Base-by-base conservation (phyloP, 2,888 invertebrate species). In the Brachylomia viminalis region DNA sequence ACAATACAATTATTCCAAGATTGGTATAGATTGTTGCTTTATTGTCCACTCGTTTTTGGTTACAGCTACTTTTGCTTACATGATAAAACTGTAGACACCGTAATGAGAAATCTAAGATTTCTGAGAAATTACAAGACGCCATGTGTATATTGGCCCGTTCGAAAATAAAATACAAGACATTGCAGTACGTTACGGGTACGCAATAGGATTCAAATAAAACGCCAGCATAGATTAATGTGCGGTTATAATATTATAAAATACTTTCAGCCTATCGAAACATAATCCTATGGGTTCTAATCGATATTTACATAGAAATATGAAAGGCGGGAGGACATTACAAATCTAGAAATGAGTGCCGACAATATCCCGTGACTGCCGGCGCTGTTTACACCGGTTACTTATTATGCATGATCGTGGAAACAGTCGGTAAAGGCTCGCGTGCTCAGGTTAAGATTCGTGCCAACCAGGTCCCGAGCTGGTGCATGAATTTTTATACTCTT, bases 171-270 rank as follows among this genome's bases (percentile, higher is more conserved):
- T 66, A 79, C 67, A 83, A 65, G 33, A 72, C 30, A 47, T 67
- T 67, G 66, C 78, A 62, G 65, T 84, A 71, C 80, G 42, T 73
- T 68, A 81, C 77, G 62, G 85, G 69, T 77, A 72, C 77, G 67
- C 81, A 77, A 54, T 58, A 75, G 79, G 74, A 65, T 79, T 71
- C 88, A 93, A 92, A 88, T 90, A 92, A 92, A 91, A 85, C 87
- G 81, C 84, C 74, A 77, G 59, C 77, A 84, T 88, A 91, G 91
- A 91, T 92, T 94, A 93, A 93, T 93, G 93, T 92, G 91, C 90
- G 95, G 95, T 95, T 95, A 96, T 96, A 95, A 94, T 95, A 93
- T 93, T 95, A 96, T 95, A 96, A 96, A 96, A 96, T 95, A 96
- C 94, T 95, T 95, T 95, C 93, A 95, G 93, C 96, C 94, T 96